Base-by-base conservation (phyloP, 2,113 vertebrate species). In the Carassius carassius region DNA sequence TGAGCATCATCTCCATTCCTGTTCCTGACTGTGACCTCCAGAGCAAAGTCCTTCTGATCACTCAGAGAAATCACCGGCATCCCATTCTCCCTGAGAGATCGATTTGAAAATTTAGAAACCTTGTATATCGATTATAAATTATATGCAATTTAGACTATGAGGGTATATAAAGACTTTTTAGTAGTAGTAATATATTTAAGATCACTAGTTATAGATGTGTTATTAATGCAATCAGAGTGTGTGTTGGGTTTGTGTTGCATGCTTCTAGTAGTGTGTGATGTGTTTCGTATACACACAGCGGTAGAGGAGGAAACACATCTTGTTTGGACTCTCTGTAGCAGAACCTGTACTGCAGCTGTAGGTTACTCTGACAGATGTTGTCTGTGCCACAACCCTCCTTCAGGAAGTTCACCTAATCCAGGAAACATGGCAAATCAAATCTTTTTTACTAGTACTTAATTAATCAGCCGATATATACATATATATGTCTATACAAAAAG, bases 301-400 rank as follows among this genome's bases (percentile, higher is more conserved):
- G 95, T 69, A 99, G 92, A 0, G 94, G 94, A 29, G 87, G 88
- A 92, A 96, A 97, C 13, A 90, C 90, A 44, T 97, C 96, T 65
- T 95, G 94, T 69, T 92, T 97, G 91, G 93, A 94, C 90, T 96
- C 94, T 90, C 94, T 96, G 72, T 94, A 95, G 87, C 94, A 94
- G 86, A 99, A 96, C 56, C 93, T 94, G 87, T 97, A 97, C 16
- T 95, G 89, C 88, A 99, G 94, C 88, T 96, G 94, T 82, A 99
- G 91, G 83, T 97, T 98, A 93, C 98, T 99, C 85, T 96, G 94
- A 84, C 97, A 99, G 81, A 97, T 75, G 1, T 97, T 96, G 91
- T 98, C 96, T 0, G 86, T 87, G 81, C 97, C 97, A 90, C 98
- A 99, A n/a, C 98, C 98, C 90, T 99, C 97, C 92, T 99, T 99